Conservation (phyloP, 2,113 vertebrate genomes). For the Chaenocephalus aceratus region DNA sequence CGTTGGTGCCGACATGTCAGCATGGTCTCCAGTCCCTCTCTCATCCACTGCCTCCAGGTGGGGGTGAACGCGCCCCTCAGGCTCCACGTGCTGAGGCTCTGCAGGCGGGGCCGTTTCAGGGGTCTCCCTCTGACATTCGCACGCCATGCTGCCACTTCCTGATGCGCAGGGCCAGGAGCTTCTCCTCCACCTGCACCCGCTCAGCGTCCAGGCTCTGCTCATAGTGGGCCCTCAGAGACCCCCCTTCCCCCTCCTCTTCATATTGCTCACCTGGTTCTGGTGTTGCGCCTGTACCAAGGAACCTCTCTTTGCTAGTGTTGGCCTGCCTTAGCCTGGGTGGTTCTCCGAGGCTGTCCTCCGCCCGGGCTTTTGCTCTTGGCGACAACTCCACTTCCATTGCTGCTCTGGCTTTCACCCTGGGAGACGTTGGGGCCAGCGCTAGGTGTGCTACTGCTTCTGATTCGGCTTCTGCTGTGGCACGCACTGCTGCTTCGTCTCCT, state of each 20-base stretch:
- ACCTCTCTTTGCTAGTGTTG: conserved; percentile 54
- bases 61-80: conserved; percentile 28
- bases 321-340: conserved; percentile 51
- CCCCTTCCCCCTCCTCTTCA: conserved; percentile 42
- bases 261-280: conserved; percentile 30
- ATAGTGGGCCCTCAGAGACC: conserved; percentile 63
- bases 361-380: conserved; percentile 4
- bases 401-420: conserved; percentile 3
- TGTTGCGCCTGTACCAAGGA: conserved; percentile 55
- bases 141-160: conserved; percentile 80
- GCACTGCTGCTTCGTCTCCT: conserved; percentile 19
- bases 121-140: conserved; percentile 58
- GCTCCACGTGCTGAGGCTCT: conserved; percentile 42
- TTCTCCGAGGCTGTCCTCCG: conserved; percentile 41
- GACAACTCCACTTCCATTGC: conserved; percentile 13
- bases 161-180: conserved; percentile 75
- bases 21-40: not conserved
- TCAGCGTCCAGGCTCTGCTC: conserved; percentile 79
- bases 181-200: conserved; percentile 74
- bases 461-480: not conserved
- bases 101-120: conserved; percentile 51
- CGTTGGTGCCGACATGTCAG: not conserved
- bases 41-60: conserved; percentile 20
- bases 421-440: conserved; percentile 3
- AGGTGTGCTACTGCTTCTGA: conserved; percentile 11